phyloP scores from a whole-genome alignment of 2,888 invertebrate species.

The Drosophila silvestris region DNA sequence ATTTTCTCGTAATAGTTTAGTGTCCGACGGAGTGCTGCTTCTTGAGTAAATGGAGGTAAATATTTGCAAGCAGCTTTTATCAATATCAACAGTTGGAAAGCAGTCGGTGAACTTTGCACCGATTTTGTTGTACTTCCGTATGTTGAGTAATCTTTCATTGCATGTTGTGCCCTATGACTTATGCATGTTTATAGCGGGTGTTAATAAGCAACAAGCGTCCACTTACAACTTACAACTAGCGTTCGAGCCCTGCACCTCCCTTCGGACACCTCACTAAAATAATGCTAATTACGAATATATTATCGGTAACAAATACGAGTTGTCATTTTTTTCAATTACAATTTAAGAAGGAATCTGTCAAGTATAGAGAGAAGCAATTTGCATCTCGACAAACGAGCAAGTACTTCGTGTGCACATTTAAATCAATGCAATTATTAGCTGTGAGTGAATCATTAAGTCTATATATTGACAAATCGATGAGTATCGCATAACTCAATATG shows the following conservation, averaged over 20 bases:
- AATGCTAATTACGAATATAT: constrained; percentile 38
- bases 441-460: not conserved
- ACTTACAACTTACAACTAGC: not conserved
- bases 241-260: not conserved
- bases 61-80: constrained; percentile 3
- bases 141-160: not conserved
- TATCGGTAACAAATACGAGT: not conserved
- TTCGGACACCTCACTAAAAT: constrained; percentile 46
- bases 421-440: not conserved
- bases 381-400: not conserved
- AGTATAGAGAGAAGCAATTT: not conserved
- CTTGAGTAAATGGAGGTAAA: constrained; percentile 3
- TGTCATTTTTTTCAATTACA: not conserved
- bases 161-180: not conserved
- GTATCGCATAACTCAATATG: not conserved
- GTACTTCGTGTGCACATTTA: not conserved
- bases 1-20: not conserved
- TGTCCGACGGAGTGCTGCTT: not conserved
- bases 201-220: not conserved
- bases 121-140: not conserved
- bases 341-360: constrained; percentile 1
- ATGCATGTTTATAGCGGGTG: not conserved
- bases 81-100: not conserved
- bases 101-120: not conserved
- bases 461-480: not conserved